Evolutionary conservation across 2,797 vertebrate genomes (phyloP).

Genomic region (Myoxocephalus aenaeus): DNA sequence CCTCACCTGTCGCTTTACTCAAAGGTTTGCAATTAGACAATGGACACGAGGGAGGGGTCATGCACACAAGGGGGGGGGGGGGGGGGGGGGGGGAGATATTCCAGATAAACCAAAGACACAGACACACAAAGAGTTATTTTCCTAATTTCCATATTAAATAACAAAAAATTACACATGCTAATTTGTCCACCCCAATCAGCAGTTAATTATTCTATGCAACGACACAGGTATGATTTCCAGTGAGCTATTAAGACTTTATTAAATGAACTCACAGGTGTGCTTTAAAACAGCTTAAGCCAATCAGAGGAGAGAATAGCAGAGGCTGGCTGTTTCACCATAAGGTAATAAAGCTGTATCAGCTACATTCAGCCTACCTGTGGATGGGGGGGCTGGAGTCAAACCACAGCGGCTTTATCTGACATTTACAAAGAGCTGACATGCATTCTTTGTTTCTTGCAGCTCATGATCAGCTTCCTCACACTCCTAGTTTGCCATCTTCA

Average conservation of each 20-base stretch:
- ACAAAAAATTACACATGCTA: neutral
- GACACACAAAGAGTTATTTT: neutral
- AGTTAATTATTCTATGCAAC: neutral
- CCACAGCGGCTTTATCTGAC: neutral
- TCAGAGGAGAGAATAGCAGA: constrained; percentile 49
- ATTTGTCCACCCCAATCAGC: neutral
- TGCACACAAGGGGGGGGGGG: no score
- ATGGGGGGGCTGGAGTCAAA: constrained; percentile 26
- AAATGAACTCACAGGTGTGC: constrained; percentile 68
- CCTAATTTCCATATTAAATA: neutral
- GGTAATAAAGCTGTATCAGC: constrained; percentile 60
- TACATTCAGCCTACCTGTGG: constrained; percentile 60
- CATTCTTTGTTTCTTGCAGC: neutral
- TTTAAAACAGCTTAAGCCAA: constrained; percentile 65
- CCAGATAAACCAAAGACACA: neutral
- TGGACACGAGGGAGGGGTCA: neutral
- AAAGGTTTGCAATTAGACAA: constrained; percentile 9
- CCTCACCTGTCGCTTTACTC: neutral
- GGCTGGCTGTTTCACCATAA: constrained; percentile 14
- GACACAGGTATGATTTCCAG: neutral
- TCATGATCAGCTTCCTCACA: neutral
- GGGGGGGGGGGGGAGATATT: no score
- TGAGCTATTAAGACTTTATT: neutral
- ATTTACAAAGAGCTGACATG: neutral
- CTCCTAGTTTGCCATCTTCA: neutral